Evolutionary conservation across 2,113 vertebrate species (phyloP).

Genomic region (Sinocyclocheilus anophthalmus): DNA sequence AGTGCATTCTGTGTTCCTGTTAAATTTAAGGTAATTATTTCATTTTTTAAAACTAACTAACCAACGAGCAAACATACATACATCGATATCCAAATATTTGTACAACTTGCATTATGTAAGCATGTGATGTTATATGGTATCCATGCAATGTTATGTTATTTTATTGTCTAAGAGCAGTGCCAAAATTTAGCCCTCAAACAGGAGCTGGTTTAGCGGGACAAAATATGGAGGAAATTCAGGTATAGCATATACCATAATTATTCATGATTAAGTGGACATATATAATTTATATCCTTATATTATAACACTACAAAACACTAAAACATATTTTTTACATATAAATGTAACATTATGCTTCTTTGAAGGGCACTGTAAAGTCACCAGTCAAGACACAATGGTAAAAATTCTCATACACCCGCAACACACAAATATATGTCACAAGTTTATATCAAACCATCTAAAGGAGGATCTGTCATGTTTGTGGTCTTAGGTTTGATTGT

Average conservation of each 20-base stretch:
- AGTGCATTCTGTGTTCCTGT: conserved; percentile 58
- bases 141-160: neutral
- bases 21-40: conserved; percentile 63
- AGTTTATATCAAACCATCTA: neutral
- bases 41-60: neutral
- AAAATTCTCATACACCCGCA: neutral
- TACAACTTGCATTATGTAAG: neutral
- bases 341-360: conserved; percentile 7
- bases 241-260: conserved; percentile 38
- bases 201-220: conserved; percentile 40
- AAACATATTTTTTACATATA: neutral
- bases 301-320: neutral
- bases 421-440: neutral
- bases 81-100: neutral
- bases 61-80: neutral
- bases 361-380: conserved; percentile 10
- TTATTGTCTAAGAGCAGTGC: neutral
- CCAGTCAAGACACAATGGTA: conserved; percentile 46
- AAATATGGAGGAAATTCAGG: conserved; percentile 55
- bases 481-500: conserved; percentile 60
- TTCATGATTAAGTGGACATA: neutral
- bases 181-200: conserved; percentile 47
- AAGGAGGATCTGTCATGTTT: neutral
- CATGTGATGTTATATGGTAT: neutral
- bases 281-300: neutral